Evolutionary conservation across 1,140 invertebrate genomes (phyloP).

Genomic region (Conus ventricosus): DNA sequence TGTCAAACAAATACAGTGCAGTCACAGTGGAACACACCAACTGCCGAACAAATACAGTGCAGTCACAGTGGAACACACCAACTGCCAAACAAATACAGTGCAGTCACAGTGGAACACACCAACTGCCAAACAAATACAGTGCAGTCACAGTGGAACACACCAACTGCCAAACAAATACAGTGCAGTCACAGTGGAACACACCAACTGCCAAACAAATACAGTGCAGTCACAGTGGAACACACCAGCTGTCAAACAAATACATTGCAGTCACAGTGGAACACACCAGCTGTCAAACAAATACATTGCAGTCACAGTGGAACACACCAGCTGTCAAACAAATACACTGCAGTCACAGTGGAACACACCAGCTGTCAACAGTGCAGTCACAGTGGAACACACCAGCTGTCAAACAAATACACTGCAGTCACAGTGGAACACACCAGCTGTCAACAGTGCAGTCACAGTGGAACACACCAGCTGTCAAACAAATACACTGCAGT

Average conservation of each 20-base stretch:
- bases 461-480: neutral
- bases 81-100: neutral
- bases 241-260: too few relatives aligned
- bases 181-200: too few relatives aligned
- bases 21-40: neutral
- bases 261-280: neutral
- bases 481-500: neutral
- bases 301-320: neutral
- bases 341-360: too few relatives aligned
- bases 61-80: neutral
- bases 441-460: slow-evolving; percentile 39
- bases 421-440: slow-evolving; percentile 57
- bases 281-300: too few relatives aligned
- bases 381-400: too few relatives aligned
- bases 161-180: too few relatives aligned
- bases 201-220: too few relatives aligned
- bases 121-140: too few relatives aligned
- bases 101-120: neutral
- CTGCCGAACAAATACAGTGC: neutral
- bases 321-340: too few relatives aligned
- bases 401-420: too few relatives aligned
- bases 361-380: too few relatives aligned
- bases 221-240: too few relatives aligned
- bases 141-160: neutral
- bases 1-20: slow-evolving; percentile 20